Evolutionary conservation across 1,140 invertebrate genomes (phyloP).

Genomic region (Ectropis grisescens): DNA sequence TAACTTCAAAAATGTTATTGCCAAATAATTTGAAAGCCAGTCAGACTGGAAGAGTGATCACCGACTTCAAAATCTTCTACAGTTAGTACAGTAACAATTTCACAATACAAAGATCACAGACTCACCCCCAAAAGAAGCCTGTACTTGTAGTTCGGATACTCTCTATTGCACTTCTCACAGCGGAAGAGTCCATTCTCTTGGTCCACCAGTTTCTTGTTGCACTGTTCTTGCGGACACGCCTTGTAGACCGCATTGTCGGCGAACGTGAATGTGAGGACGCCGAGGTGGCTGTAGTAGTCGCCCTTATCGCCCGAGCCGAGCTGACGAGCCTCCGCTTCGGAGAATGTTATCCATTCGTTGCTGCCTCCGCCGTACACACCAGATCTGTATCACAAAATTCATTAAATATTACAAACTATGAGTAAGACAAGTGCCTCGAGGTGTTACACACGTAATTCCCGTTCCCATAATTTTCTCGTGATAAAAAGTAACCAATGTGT

Average conservation of each 20-base stretch:
- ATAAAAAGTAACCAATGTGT: too few relatives aligned
- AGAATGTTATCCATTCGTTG: slow-evolving; percentile 78
- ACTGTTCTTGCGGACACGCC: slow-evolving; percentile 87
- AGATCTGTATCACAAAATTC: slow-evolving; percentile 28
- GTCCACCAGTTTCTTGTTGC: slow-evolving; percentile 96
- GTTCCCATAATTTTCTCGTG: too few relatives aligned
- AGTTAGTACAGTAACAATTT: too few relatives aligned
- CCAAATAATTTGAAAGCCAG: too few relatives aligned
- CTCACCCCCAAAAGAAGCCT: slow-evolving; percentile 85
- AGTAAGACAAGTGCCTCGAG: too few relatives aligned
- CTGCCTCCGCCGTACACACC: slow-evolving; percentile 59
- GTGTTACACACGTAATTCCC: too few relatives aligned
- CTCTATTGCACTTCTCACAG: slow-evolving; percentile 94
- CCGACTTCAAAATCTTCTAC: too few relatives aligned
- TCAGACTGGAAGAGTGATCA: too few relatives aligned
- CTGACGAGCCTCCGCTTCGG: slow-evolving; percentile 77
- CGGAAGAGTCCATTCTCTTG: slow-evolving; percentile 88
- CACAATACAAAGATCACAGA: too few relatives aligned
- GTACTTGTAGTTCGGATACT: slow-evolving; percentile 89
- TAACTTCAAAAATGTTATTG: too few relatives aligned
- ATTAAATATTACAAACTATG: too few relatives aligned
- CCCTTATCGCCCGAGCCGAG: slow-evolving; percentile 79
- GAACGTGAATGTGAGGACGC: slow-evolving; percentile 58
- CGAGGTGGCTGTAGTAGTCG: slow-evolving; percentile 78
- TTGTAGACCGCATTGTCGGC: slow-evolving; percentile 90